phyloP scores from a whole-genome alignment of 2,113 vertebrate species.

The Periophthalmus modestus region DNA sequence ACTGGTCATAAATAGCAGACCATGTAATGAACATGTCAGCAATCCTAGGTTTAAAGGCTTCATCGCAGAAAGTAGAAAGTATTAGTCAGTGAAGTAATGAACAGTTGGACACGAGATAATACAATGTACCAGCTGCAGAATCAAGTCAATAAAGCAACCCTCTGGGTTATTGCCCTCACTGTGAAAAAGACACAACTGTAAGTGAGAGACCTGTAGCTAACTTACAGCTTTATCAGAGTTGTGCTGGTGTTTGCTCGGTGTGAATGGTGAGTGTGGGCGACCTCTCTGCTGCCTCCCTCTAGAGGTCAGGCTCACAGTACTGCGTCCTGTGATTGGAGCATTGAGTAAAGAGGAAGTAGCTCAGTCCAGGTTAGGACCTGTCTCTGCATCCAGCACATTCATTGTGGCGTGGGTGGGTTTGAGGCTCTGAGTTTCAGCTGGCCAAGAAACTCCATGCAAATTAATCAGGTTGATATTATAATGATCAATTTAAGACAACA shows the following conservation, averaged over 20 bases:
- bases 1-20: too few relatives aligned
- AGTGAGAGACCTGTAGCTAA: neutral
- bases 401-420: constrained; percentile 19
- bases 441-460: too few relatives aligned
- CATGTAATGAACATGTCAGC: constrained; percentile 41
- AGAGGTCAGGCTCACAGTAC: constrained; percentile 51
- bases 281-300: constrained; percentile 44
- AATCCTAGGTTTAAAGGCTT: constrained; percentile 31
- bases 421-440: neutral
- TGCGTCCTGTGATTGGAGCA: constrained; percentile 27
- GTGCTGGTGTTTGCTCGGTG: constrained; percentile 9
- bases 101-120: constrained; percentile 13
- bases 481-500: too few relatives aligned
- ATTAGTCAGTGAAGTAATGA: constrained; percentile 24
- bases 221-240: constrained; percentile 1
- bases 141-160: constrained; percentile 16
- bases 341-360: constrained; percentile 42
- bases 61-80: constrained; percentile 42
- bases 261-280: constrained; percentile 2
- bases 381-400: constrained; percentile 32
- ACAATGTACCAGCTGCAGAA: constrained; percentile 18
- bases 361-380: constrained; percentile 38
- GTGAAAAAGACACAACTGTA: constrained; percentile 14
- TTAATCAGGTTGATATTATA: too few relatives aligned
- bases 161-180: neutral